Base-by-base conservation (phyloP, 2,797 vertebrate genomes). In the Echeneis naucrates region DNA sequence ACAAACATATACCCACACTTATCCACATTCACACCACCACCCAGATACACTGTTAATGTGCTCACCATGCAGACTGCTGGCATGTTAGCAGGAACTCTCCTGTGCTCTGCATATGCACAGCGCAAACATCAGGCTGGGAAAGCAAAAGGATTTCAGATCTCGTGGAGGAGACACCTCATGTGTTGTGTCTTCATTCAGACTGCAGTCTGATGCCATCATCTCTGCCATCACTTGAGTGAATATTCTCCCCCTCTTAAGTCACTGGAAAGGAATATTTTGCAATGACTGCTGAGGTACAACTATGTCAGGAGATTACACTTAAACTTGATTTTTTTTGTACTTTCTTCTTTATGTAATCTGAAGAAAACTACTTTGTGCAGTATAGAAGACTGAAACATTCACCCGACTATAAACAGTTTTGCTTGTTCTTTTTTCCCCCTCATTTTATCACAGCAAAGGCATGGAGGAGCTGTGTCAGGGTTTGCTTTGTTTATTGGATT, bases 141-240 rank as follows among this genome's bases (percentile, higher is more conserved):
- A 44, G 42, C 60, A 58, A 81, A 58, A 35, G 24, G 37, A 65
- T 16, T 78, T 72, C 11, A 69, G 44, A 69, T 74, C 69, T 40
- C 40, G 61, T 51, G 48, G 42, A 27, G 50, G 30, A 37, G 51
- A 14, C 8, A 38, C 30, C 40, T 9, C 77, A n/a, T 27, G 30
- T 54, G 55, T n/a, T 59, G 54, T 30, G 27, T 63, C 35, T 24
- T 61, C 21, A 61, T 59, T 70, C 66, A 63, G 55, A 45, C 59
- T 66, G n/a, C 58, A 51, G 38, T n/a, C 59, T 47, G 53, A 70
- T 75, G 69, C 77, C 59, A 1, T 68, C 66, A 45, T 69, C 68
- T 77, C 61, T 77, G 77, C 76, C 77, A 77, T 44, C 5, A 35
- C 8, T 32, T 0, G 0, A 47, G 62, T 57, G 56, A 55, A 80